Evolutionary conservation across 2,797 vertebrate genomes (phyloP), one percentile per base, ranked within the genome.

Genomic region (Cynodonichthys magdalenae): DNA sequence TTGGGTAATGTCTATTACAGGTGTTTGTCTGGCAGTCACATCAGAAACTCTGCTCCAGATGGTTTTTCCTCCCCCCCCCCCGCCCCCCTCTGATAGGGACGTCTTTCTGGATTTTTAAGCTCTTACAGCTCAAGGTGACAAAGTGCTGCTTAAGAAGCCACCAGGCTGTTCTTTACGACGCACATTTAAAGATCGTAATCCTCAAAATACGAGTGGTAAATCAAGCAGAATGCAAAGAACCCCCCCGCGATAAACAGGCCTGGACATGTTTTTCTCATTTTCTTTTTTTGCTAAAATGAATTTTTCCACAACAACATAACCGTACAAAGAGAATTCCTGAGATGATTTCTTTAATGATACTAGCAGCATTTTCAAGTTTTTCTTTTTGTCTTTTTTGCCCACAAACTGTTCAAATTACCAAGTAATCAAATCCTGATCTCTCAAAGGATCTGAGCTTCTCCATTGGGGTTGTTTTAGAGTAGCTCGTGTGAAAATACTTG

Each of bases 1-100:
- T 52, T 69, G 1, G 69, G 73, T 87, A 86, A 90, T 88, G 87
- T 86, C 88, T 90, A 88, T 89, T 89, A 90, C 90, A 91, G 85
- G 86, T 90, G 89, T 83, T 71, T 71, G 8, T 85, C 82, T 89
- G 89, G 86, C 88, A 83, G 74, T 81, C 78, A 84, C 87, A 80
- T 87, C 82, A 87, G 67, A 88, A 71, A 62, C 49, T 11, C 58
- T 49, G 73, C 82, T 59, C 51, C 85, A 88, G 70, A 83, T 79
- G 74, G 10, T 48, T 70, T 84, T 71, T 77, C 29, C 15, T 20
- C 39, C 15, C 17, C 10, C 10, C 10, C 10, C 6, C 7, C 15
- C 17, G 52, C 64, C 81, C 71, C 72, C 66, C 54, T 58, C 68
- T 62, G 34, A 71, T 80, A 75, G 44, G 15, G 63, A 65, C 69